Evolutionary conservation across 2,888 invertebrate species (phyloP), one percentile per base, ranked within the genome.

Genomic region (Phengaris alcon): DNA sequence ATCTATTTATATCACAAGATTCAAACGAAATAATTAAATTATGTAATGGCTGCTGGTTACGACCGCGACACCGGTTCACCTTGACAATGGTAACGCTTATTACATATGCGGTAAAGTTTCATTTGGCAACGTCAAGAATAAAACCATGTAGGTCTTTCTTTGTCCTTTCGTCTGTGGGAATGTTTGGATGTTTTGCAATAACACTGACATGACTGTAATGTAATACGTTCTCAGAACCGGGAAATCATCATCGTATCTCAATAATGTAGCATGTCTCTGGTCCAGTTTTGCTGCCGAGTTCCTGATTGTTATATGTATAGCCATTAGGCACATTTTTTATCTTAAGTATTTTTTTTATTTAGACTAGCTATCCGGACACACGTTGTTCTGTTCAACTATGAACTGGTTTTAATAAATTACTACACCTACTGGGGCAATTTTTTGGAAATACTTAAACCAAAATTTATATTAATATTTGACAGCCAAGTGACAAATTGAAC

Each of bases 61-160:
- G 46, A 22, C 22, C 22, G 22, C 22, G 22, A 69, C 64, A 68
- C 70, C 44, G 75, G 72, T 35, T 74, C 52, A 68, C 74, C 74
- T 74, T 74, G 69, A 15, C 35, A 68, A 35, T 74, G 74, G 59
- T 74, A 51, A 68, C 48, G 68, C 74, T 54, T 69, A 69, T 69
- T n/a, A 48, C 10, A n/a, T n/a, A 48, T 15, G 69, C 48, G 15
- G 46, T 15, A 48, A 69, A 48, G 69, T 13, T 6, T 48, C 15
- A 9, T 69, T 48, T 69, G 69, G 48, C 9, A 69, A 13, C 69
- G 48, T 15, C 44, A 15, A n/a, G 6, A 69, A 1, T 22, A 6
- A 6, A 15, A 15, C 48, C 69, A 48, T 69, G 46, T 69, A 15
- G 64, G 12, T 52, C 8, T 69, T 68, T 48, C 48, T n/a, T 69